Evolutionary conservation across 2,888 invertebrate species (phyloP), one percentile per base, ranked within the genome.

Genomic region (Tiliacea citrago): DNA sequence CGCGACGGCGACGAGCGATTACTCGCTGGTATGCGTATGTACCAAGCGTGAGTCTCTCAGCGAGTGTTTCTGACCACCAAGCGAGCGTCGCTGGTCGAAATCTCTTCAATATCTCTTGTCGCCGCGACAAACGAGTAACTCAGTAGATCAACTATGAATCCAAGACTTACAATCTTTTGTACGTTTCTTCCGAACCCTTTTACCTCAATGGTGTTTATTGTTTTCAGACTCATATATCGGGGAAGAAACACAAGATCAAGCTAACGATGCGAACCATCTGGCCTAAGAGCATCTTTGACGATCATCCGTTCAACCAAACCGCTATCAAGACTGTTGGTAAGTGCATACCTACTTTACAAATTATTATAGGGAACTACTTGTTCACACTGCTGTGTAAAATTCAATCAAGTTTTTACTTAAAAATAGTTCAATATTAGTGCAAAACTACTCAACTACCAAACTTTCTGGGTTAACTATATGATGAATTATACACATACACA

Each of bases 191-290:
- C 42, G 9, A 42, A 9, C 42, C 9, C 24, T 24, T 45, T 60
- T 10, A 39, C 21, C 21, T 39, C 1, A 13, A 35, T 47, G 29
- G 16, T 60, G 63, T 57, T 67, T 51, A 65, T 68, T 75, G 58
- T 75, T 92, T 91, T 21, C 86, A 96, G 96, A 94, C 93, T 60
- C 96, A 96, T 88, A 93, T 96, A 89, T 95, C 94, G 62, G 96
- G 96, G 68, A 96, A 96, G 89, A 96, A 96, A 86, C 96, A 96
- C 86, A 96, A 95, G 89, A 85, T 74, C 58, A 96, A 93, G 90
- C 81, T 96, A 75, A 68, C 91, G 4, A 76, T 89, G 79, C 91
- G 84, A 63, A 91, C 61, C 35, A 57, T 90, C 21, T 96, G 96
- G 96, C 94, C 96, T 0, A 24, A 79, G 53, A 91, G 86, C 53